Evolutionary conservation across 2,113 vertebrate species (phyloP), one percentile per base, ranked within the genome.

Genomic region (Poecile atricapillus): DNA sequence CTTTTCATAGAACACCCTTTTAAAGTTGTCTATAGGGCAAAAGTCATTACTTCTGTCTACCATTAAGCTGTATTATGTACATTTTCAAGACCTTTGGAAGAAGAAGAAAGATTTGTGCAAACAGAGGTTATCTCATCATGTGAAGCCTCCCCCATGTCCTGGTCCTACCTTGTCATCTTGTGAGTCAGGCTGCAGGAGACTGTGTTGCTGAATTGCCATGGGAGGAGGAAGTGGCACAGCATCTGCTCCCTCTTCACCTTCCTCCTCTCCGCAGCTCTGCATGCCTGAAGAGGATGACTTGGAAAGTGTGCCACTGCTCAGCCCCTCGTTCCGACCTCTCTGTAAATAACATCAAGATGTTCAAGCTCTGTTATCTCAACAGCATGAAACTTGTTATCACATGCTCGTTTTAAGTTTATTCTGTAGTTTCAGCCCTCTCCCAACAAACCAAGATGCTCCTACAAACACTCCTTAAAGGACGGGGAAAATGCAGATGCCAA

Each of bases 161-260:
- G 49, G 35, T 92, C 97, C 97, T 97, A 99, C 99, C 99, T 99
- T 99, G 98, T 99, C 99, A 15, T 99, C 99, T 98, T 99, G 99
- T 0, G 99, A 98, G 96, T 99, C 99, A 0, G 99, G 98, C 97
- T 99, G 99, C 46, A 99, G 99, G 49, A 99, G 99, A 96, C 99
- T 99, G 97, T 99, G 99, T 39, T 99, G 99, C 94, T 99, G 99
- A 95, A 99, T 99, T 95, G 99, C 99, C 99, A 99, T 99, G 5
- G 99, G 99, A 3, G 99, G 99, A 28, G 99, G 99, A 52, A 99
- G 98, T 0, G 99, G 99, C 13, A 99, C 99, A 0, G 99, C 98
- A 33, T 99, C 99, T 0, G 99, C 97, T 2, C 99, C 99, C 94
- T 99, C 99, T 94, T 99, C 99, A 0, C 99, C 99, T 95, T 99